Evolutionary conservation across 2,888 invertebrate genomes (phyloP), one percentile per base, ranked within the genome.

Genomic region (Pachycephus smyrnensis): DNA sequence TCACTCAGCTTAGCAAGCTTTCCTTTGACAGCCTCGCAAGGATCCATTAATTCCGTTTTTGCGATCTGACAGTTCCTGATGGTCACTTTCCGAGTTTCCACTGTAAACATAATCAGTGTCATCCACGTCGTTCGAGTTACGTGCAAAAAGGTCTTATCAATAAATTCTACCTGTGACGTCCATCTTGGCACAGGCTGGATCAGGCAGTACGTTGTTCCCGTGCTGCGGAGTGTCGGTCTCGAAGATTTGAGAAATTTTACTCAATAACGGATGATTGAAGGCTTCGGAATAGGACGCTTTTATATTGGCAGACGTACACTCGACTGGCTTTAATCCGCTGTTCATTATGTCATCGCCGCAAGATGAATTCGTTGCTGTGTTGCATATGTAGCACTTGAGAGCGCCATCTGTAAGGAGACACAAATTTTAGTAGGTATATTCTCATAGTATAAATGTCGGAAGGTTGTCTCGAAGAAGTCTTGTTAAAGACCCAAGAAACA

Each of bases 381-480:
- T 84, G 78, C 90, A 90, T 81, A 86, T 85, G 82, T 89, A 90
- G 81, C 90, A 90, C 40, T 84, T 87, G 40, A 88, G 76, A 30
- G 81, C 82, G n/a, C 86, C 86, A 69, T 85, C 90, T 90, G 81
- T 11, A 76, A 83, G 55, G 55, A 15, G 9, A 68, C 15, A 33
- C 4, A 30, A 75, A 69, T 6, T 23, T 55, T 9, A 55, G 55
- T 23, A 55, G 55, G 23, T 23, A 23, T 9, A 23, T 23, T 23
- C 55, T 23, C 6, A 55, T 2, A 9, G 23, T 55, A 55, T 9
- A 6, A 6, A 23, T 23, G 55, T 23, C 23, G 2, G 23, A 15
- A 55, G 23, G 23, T 15, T 9, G 55, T 23, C 23, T 55, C 23
- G 23, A 6, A 23, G 6, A 55, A 55, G 55, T 23, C 9, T 23